Conservation (phyloP, 37 sponge, comb jelly and placozoan species). For the Halisarca cf. caerulea region DNA sequence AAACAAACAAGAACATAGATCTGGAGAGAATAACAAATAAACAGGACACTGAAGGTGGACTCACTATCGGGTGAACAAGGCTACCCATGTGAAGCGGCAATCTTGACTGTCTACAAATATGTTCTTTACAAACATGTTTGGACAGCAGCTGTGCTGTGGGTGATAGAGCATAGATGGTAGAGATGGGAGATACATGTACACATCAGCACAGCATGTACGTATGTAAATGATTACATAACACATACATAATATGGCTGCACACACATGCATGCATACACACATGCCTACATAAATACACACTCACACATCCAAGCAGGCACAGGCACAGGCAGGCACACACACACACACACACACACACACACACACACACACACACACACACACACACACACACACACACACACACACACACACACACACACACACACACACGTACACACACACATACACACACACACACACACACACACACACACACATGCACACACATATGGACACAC, state of each 20-base stretch:
- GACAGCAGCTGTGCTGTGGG: constrained; percentile 86
- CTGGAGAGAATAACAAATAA: background rate
- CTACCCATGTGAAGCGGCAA: constrained; percentile 89
- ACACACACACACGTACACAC: background rate
- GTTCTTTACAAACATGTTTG: constrained; percentile 95
- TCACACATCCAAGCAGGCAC: no score
- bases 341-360: constrained; percentile 10
- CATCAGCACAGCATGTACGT: background rate
- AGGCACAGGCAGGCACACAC: no score
- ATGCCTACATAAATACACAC: background rate
- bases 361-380: constrained; percentile 13
- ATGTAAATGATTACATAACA: no score
- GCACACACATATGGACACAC: background rate
- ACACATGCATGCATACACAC: background rate
- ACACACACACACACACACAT: background rate
- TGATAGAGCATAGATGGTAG: background rate
- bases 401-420: background rate
- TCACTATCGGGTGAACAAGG: constrained; percentile 82
- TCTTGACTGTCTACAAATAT: constrained; percentile 94
- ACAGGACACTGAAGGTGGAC: background rate
- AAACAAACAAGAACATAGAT: background rate
- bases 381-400: background rate
- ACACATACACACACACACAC: background rate
- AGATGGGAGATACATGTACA: background rate
- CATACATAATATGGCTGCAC: no score